These are phyloP conservation scores for Salarias fasciatus DNA, from an alignment of 2,797 vertebrate species.

Conservation along the genomic window DNA sequence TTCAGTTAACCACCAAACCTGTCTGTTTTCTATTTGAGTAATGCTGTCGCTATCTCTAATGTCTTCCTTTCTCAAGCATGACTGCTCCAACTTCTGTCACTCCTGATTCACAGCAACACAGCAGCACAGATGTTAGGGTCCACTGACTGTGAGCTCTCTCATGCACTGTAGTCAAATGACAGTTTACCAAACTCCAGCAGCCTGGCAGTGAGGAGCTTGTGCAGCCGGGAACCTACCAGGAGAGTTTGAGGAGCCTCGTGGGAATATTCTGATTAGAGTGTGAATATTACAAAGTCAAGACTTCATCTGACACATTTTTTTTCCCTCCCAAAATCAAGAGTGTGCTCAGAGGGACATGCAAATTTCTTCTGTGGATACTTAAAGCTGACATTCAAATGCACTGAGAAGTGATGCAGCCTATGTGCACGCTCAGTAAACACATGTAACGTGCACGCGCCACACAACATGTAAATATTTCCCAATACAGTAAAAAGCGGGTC, in stretches of 20 bases:
- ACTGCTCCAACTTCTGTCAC: slow-evolving; percentile 40
- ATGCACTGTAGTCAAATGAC: slow-evolving; percentile 41
- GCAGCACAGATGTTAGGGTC: slow-evolving; percentile 20
- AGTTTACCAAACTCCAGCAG: slow-evolving; percentile 57
- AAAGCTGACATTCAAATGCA: neutral
- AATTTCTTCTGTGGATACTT: neutral
- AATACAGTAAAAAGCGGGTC: slow-evolving; percentile 30
- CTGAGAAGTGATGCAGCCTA: neutral
- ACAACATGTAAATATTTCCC: slow-evolving; percentile 1
- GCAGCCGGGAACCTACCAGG: slow-evolving; percentile 13
- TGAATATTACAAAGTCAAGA: slow-evolving; percentile 31
- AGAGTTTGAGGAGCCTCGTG: slow-evolving; percentile 33
- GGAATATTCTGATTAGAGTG: slow-evolving; percentile 32
- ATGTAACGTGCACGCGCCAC: slow-evolving; percentile 14
- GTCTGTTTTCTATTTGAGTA: no score
- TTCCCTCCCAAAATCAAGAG: neutral
- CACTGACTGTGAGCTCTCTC: slow-evolving; percentile 31
- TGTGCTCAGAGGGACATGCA: slow-evolving; percentile 8
- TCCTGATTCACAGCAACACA: slow-evolving; percentile 35
- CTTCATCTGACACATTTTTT: slow-evolving; percentile 4
- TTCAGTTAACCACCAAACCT: no score
- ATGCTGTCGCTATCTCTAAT: no score
- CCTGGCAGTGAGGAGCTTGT: slow-evolving; percentile 25
- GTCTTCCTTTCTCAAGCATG: slow-evolving; percentile 10
- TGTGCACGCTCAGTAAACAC: neutral